Base-by-base conservation (phyloP, 2,797 vertebrate genomes). In the Phoebastria nigripes region DNA sequence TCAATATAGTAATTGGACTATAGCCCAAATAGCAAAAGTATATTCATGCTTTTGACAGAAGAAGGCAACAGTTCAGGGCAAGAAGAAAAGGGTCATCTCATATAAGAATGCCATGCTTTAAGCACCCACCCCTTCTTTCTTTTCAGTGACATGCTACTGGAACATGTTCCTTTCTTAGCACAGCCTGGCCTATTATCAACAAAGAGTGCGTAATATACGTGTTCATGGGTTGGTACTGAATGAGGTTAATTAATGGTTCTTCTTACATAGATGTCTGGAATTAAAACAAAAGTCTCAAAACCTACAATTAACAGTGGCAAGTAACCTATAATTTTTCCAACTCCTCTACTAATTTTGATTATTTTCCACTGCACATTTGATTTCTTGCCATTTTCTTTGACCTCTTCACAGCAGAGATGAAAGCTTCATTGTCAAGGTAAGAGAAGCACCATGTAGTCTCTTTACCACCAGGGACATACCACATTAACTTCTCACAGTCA, bases 201-300 rank as follows among this genome's bases (percentile, higher is more conserved):
- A 93, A 96, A 84, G 84, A 94, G 73, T 74, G 59, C 96, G 76
- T 92, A 97, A 97, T 97, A 95, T 84, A 74, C 63, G 67, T 96
- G 93, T 88, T 97, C 96, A 93, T 76, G 87, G 80, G 83, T 77
- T 97, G 94, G 71, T 98, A 90, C 46, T 94, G 86, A 96, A 92
- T 94, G 97, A 97, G 91, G 72, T 96, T 98, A 98, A 98, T 98
- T 96, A 95, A 95, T 74, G 96, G 97, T 97, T 98, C 94, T 90
- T 95, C 96, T 97, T 97, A 92, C 95, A 86, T 52, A 83, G 93
- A 95, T 96, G 93, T 97, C 95, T 97, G 90, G 83, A 97, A 97
- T 97, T 97, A 90, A 97, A 97, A 98, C 94, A 97, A 97, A 97
- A 95, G 54, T 35, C 79, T 89, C 29, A 91, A 97, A 98, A 56